Base-by-base conservation (phyloP, 2,888 invertebrate genomes). In the Schizaphis graminum region DNA sequence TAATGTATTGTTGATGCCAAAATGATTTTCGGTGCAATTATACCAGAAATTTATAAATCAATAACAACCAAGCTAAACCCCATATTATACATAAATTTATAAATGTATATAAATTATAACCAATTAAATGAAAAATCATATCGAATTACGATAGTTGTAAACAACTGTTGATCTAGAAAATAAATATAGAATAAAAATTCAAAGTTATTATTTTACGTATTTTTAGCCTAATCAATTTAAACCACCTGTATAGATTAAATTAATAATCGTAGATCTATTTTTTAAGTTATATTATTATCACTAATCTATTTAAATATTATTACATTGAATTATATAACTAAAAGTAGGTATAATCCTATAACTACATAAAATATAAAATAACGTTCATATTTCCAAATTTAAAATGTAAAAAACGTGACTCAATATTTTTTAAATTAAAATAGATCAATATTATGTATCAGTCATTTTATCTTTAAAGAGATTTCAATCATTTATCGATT, bases 401-500 rank as follows among this genome's bases (percentile, higher is more conserved):
- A 67, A 67, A n/a, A 67, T 67, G 13, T 13, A 35, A 77, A 67
- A 13, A 77, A 21, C 28, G 28, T 2, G 35, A 77, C 8, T 21
- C 49, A 35, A n/a, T 7, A 2, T 16, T 77, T 3, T 77, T 35
- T 35, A 21, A 77, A 77, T 77, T 35, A 35, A 77, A 77, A 77
- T 8, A 35, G 26, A 24, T 77, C 35, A 77, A 35, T 35, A 35
- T 21, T 8, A 41, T 28, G 3, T 28, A 21, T 77, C 35, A 35
- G 8, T 10, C 8, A 77, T 35, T 77, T 35, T 35, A 77, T 28
- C n/a, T 11, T 47, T 47, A 86, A 89, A 4, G 24, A 53, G 0
- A 89, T 53, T 56, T 56, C 56, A 89, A 35, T 89, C 11, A 56
- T 89, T 57, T 89, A 57, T 57, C 28, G 57, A 89, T 89, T 57